Evolutionary conservation across 2,797 vertebrate species (phyloP).

Genomic region (Artibeus jamaicensis): DNA sequence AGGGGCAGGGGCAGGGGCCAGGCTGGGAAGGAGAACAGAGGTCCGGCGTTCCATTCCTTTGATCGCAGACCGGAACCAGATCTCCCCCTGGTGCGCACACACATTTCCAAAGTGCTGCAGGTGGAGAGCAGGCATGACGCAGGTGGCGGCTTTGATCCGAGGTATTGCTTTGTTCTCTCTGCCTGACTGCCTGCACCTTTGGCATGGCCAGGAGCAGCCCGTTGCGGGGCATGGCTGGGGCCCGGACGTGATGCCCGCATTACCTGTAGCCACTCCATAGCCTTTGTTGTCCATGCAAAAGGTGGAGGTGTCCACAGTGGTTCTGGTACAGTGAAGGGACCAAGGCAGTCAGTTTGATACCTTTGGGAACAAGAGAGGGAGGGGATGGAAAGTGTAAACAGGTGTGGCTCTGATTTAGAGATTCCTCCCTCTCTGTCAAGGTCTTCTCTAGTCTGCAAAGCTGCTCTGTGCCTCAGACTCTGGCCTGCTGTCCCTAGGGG

Average conservation of each 20-base stretch:
- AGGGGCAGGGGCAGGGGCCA: not conserved
- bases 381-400: not conserved
- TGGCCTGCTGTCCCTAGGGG: not conserved
- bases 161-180: not conserved
- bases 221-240: not conserved
- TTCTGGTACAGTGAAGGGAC: not conserved
- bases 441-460: not conserved
- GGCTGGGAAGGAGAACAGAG: not conserved
- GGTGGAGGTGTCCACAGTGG: not conserved
- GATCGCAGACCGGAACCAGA: not conserved
- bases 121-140: not conserved
- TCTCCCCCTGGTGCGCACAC: not conserved
- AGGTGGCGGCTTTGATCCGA: not conserved
- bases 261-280: not conserved
- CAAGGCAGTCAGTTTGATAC: not conserved
- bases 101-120: not conserved
- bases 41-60: not conserved
- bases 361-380: not conserved
- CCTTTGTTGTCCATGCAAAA: not conserved
- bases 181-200: not conserved
- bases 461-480: not conserved
- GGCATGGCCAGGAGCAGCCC: not conserved
- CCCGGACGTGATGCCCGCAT: not conserved
- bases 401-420: not conserved
- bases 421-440: not conserved